Conservation (phyloP, 1,140 invertebrate genomes). For the Cephus cinctus region DNA sequence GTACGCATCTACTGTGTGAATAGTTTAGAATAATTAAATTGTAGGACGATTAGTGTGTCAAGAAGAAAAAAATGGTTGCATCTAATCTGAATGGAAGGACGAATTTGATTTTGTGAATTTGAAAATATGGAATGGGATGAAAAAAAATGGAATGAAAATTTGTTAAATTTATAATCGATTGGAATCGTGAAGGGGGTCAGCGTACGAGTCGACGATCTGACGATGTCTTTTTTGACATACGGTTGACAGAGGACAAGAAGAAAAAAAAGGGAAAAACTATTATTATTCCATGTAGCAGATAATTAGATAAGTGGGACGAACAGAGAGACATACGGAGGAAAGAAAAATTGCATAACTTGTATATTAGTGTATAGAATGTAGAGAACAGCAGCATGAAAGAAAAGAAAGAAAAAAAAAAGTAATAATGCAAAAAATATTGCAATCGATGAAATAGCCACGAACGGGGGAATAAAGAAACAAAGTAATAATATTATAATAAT, state of each 20-base stretch:
- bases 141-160: too few relatives aligned
- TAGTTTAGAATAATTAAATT: too few relatives aligned
- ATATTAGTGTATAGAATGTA: slow-evolving; percentile 59
- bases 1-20: too few relatives aligned
- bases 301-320: slow-evolving; percentile 50
- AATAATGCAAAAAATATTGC: slow-evolving; percentile 25
- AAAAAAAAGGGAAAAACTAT: slow-evolving; percentile 34
- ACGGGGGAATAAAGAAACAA: slow-evolving; percentile 30
- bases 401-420: neutral
- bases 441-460: slow-evolving; percentile 51
- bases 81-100: too few relatives aligned
- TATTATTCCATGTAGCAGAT: slow-evolving; percentile 46
- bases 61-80: too few relatives aligned
- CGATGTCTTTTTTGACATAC: slow-evolving; percentile 28
- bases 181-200: too few relatives aligned
- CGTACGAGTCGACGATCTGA: slow-evolving; percentile 41
- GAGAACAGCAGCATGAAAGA: slow-evolving; percentile 18
- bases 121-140: too few relatives aligned
- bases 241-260: slow-evolving; percentile 23
- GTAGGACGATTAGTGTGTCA: too few relatives aligned
- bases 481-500: too few relatives aligned
- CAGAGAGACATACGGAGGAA: slow-evolving; percentile 43
- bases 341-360: slow-evolving; percentile 55
- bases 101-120: too few relatives aligned
- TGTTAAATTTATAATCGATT: too few relatives aligned